Evolutionary conservation across 2,888 invertebrate genomes (phyloP).

Genomic region (Clepsis dumicolana): DNA sequence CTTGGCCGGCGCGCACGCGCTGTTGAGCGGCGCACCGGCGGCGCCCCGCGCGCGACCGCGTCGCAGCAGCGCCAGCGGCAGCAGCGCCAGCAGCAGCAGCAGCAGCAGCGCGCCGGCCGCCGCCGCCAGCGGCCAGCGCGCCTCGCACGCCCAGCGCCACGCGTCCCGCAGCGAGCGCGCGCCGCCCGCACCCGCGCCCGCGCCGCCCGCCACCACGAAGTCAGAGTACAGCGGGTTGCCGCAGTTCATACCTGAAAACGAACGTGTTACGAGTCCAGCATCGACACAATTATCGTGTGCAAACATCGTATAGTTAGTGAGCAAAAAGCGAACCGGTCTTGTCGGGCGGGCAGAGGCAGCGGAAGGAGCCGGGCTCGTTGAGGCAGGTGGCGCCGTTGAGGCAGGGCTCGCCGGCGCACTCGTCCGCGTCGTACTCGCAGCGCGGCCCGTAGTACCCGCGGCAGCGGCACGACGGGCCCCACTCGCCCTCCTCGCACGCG

Average conservation of each 20-base stretch:
- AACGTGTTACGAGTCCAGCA: neutral
- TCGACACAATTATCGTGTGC: too few species aligned
- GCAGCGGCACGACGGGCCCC: constrained; percentile 92
- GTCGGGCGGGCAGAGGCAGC: constrained; percentile 91
- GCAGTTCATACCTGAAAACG: constrained; percentile 73
- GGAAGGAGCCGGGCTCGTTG: constrained; percentile 92
- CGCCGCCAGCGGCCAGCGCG: constrained; percentile 63
- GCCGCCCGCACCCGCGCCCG: constrained; percentile 53
- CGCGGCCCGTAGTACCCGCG: constrained; percentile 92
- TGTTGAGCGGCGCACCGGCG: constrained; percentile 57
- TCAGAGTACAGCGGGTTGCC: constrained; percentile 82
- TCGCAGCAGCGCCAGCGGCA: constrained; percentile 54
- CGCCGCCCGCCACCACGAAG: constrained; percentile 75
- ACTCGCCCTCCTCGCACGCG: constrained; percentile 95
- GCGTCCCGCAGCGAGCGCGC: constrained; percentile 59
- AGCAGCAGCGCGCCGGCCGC: too few species aligned
- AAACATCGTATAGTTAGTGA: too few species aligned
- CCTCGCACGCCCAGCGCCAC: constrained; percentile 61
- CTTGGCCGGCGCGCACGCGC: constrained; percentile 59
- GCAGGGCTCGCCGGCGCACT: constrained; percentile 95
- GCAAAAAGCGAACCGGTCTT: constrained; percentile 83
- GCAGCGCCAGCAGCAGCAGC: constrained; percentile 55
- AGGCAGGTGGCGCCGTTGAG: constrained; percentile 95
- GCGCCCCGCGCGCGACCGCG: constrained; percentile 48
- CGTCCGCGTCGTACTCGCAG: constrained; percentile 93